Base-by-base conservation (phyloP, 2,797 vertebrate genomes). In the Melanotaenia nigrans region DNA sequence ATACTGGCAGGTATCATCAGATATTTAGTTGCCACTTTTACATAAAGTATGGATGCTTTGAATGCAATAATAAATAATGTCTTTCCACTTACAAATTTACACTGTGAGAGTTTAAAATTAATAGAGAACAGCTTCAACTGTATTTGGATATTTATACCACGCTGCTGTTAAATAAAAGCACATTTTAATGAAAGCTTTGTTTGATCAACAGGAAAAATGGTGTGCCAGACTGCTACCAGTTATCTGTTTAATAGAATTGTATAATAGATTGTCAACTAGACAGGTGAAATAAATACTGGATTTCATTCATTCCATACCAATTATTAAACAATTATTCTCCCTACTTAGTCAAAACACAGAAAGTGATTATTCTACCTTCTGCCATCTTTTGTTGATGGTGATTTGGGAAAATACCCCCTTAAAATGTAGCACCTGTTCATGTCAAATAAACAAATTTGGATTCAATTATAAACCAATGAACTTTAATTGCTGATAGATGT, bases 171-270 rank as follows among this genome's bases (percentile, higher is more conserved):
- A 68, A 66, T 61, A 63, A 25, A 6, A 10, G 0, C 4, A 35
- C 28, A n/a, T 78, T 47, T 78, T 63, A 85, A 77, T 79, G 63
- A 83, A 56, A 32, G 38, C 25, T 70, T 22, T 51, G 64, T 78
- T 75, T 64, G 68, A 73, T 73, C 54, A 70, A n/a, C 51, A 61
- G 61, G 22, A 76, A 68, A 22, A 68, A 36, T 59, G 68, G 65
- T 25, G 24, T 40, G 25, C 30, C 57, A 76, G 25, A 36, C 49
- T 68, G 63, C 33, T 78, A 68, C 58, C 36, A 71, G 16, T 33
- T 70, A 61, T 67, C 45, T 40, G 13, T 40, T 40, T 40, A 3
- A 40, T 14, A 14, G 3, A 40, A 14, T 40, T 40, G 38, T 14
- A 10, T 13, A 38, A 77, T 72, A 51, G 47, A 75, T 72, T 40